These are phyloP conservation scores for Pygmarrhopalites habei DNA, from an alignment of 1,140 invertebrate genomes.

Conservation along the genomic window DNA sequence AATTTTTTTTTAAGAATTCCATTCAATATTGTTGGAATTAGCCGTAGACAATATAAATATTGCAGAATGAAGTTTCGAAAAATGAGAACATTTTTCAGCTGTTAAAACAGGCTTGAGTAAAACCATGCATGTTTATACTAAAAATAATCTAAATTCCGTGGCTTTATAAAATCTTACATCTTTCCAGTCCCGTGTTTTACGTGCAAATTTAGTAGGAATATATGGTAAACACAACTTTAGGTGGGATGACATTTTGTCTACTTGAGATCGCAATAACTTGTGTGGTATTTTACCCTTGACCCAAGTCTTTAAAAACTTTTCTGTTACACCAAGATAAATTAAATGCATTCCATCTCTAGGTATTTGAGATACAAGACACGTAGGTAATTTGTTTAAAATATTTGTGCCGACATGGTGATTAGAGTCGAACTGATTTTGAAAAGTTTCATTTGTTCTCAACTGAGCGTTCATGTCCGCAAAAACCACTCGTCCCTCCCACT, in stretches of 20 bases:
- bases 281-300: conserved; percentile 8
- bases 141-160: conserved; percentile 32
- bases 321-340: conserved; percentile 32
- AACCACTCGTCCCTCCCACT: conserved; percentile 20
- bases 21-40: too few relatives aligned
- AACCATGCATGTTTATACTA: too few relatives aligned
- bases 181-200: conserved; percentile 26
- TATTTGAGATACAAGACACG: conserved; percentile 35
- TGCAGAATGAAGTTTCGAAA: too few relatives aligned
- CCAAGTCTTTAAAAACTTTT: conserved; percentile 29
- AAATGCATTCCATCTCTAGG: conserved; percentile 39
- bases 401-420: conserved; percentile 24
- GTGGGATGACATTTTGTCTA: conserved; percentile 17
- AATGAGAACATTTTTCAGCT: too few relatives aligned
- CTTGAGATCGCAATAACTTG: neutral
- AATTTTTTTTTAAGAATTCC: too few relatives aligned
- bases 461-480: conserved; percentile 6
- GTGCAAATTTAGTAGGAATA: conserved; percentile 30
- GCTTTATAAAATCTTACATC: conserved; percentile 31
- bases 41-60: too few relatives aligned
- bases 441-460: neutral
- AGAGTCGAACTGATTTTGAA: neutral
- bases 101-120: too few relatives aligned
- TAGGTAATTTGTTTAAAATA: conserved; percentile 7
- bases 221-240: conserved; percentile 5